Conservation (phyloP, 2,888 invertebrate species). For the Hedychridium roseum region DNA sequence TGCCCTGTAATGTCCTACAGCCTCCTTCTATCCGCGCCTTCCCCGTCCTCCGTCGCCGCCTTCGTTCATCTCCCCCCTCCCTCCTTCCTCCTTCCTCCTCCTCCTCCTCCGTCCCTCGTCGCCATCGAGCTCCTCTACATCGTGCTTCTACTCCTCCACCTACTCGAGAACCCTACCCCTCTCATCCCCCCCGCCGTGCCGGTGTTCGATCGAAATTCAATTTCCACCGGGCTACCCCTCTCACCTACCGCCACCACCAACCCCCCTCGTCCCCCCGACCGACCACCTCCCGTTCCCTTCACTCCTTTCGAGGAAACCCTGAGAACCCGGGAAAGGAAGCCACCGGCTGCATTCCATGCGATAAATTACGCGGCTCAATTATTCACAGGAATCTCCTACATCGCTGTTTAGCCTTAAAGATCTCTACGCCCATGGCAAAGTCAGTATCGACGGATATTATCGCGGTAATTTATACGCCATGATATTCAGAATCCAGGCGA, state of each 20-base stretch:
- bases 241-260: constrained; percentile 37
- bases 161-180: constrained; percentile 20
- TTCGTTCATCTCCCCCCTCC: constrained; percentile 7
- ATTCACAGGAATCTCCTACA: constrained; percentile 56
- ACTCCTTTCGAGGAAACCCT: constrained; percentile 35
- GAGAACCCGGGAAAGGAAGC: constrained; percentile 49
- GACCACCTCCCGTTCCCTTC: constrained; percentile 12
- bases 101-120: constrained; percentile 15
- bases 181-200: constrained; percentile 37
- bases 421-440: no score
- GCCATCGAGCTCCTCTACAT: constrained; percentile 15
- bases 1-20: constrained; percentile 58
- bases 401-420: constrained; percentile 35
- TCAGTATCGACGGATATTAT: neutral
- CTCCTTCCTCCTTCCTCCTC: constrained; percentile 15
- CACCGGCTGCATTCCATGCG: constrained; percentile 54
- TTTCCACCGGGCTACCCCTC: constrained; percentile 56
- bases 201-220: constrained; percentile 63
- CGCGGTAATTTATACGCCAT: neutral
- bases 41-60: constrained; percentile 13
- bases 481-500: no score
- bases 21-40: constrained; percentile 42
- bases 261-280: constrained; percentile 31
- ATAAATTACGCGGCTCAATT: constrained; percentile 61
- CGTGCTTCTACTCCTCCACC: constrained; percentile 7